phyloP scores from a whole-genome alignment of 1,140 invertebrate genomes.

The Anthonomus grandis region DNA sequence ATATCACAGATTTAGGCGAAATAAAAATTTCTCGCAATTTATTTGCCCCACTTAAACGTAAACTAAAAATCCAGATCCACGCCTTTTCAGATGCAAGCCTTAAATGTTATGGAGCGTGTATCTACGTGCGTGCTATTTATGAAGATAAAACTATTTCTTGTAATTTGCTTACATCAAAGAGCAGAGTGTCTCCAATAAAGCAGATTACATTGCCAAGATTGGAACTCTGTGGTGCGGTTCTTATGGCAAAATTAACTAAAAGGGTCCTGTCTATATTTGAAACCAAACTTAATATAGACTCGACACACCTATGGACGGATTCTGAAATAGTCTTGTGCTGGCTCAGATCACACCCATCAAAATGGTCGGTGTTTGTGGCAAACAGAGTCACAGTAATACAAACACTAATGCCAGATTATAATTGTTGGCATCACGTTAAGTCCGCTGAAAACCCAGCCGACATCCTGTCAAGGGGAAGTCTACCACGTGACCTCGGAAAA shows the following conservation, averaged over 20 bases:
- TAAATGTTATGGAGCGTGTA: constrained; percentile 2
- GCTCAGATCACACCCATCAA: constrained; percentile 27
- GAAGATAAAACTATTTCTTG: constrained; percentile 2
- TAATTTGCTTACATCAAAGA: constrained; percentile 7
- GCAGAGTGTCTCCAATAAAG: constrained; percentile 6
- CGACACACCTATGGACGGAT: constrained; percentile 18
- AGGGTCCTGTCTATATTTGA: not conserved
- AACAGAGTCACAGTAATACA: constrained; percentile 13
- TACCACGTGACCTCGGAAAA: constrained; percentile 25
- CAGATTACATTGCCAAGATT: constrained; percentile 1
- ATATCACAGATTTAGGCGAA: too few species aligned
- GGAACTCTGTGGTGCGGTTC: constrained; percentile 3
- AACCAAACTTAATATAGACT: not conserved
- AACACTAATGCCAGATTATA: constrained; percentile 9
- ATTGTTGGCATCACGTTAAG: constrained; percentile 29
- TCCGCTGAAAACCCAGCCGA: constrained; percentile 38
- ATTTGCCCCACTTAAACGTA: too few species aligned
- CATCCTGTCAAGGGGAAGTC: constrained; percentile 32
- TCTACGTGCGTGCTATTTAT: constrained; percentile 5
- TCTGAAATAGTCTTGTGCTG: constrained; percentile 33
- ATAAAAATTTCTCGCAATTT: too few species aligned
- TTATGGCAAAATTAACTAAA: not conserved
- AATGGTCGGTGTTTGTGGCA: constrained; percentile 28
- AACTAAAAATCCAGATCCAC: too few species aligned
- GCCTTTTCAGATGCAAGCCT: constrained; percentile 7